phyloP scores from a whole-genome alignment of 2,888 invertebrate genomes.

The Oscheius sp. region DNA sequence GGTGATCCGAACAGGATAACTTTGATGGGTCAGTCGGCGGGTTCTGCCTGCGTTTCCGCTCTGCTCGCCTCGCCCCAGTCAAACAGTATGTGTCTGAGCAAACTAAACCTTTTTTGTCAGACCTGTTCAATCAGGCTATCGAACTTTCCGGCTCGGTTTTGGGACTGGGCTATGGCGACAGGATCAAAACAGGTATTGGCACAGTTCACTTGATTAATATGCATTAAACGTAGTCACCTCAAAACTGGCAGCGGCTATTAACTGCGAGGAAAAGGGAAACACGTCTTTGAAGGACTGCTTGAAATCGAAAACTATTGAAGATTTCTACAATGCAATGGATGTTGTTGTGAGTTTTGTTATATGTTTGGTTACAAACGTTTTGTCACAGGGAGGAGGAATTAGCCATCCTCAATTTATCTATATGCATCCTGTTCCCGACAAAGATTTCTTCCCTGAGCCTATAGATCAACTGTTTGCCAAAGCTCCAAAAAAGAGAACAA shows the following conservation, averaged over 20 bases:
- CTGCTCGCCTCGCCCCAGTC: slow-evolving; percentile 58
- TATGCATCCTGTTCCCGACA: slow-evolving; percentile 52
- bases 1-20: slow-evolving; percentile 56
- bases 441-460: slow-evolving; percentile 58
- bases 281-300: slow-evolving; percentile 53
- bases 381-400: slow-evolving; percentile 14
- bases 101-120: slow-evolving; percentile 34
- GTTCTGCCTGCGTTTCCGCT: slow-evolving; percentile 52
- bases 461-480: slow-evolving; percentile 52
- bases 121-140: slow-evolving; percentile 57
- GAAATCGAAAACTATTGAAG: slow-evolving; percentile 51
- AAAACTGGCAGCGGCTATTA: slow-evolving; percentile 39
- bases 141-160: slow-evolving; percentile 61
- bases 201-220: background rate
- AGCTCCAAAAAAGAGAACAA: slow-evolving; percentile 52
- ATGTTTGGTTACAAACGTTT: background rate
- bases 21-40: slow-evolving; percentile 59
- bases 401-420: slow-evolving; percentile 28
- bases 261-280: slow-evolving; percentile 46
- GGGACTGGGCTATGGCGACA: slow-evolving; percentile 47
- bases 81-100: slow-evolving; percentile 43
- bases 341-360: slow-evolving; percentile 45
- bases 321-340: slow-evolving; percentile 58
- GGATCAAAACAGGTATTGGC: slow-evolving; percentile 48
- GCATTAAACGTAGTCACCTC: background rate